These are phyloP conservation scores for Pangasius macronema DNA, from an alignment of 2,797 vertebrate genomes.

Conservation along the genomic window DNA sequence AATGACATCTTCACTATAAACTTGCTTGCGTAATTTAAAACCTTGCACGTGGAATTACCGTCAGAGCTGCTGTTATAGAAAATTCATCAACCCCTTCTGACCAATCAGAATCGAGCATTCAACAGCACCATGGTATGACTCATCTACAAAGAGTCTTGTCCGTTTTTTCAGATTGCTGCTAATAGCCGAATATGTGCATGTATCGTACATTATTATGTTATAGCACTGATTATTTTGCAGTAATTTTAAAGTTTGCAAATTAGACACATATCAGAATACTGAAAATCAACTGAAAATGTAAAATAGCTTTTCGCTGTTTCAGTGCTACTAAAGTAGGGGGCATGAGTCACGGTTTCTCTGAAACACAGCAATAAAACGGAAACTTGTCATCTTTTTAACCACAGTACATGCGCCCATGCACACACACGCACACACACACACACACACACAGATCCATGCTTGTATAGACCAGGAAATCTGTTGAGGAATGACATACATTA, in stretches of 20 bases:
- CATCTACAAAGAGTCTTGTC: background rate
- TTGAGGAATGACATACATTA: background rate
- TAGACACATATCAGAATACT: background rate
- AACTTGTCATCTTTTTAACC: slow-evolving; percentile 24
- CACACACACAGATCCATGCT: background rate
- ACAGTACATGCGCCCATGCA: background rate
- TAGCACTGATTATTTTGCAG: no score
- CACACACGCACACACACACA: background rate
- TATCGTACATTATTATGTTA: no score
- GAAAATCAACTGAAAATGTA: background rate
- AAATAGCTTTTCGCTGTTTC: background rate
- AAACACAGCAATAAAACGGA: slow-evolving; percentile 18
- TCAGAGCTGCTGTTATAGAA: background rate
- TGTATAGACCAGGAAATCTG: background rate
- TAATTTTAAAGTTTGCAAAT: background rate
- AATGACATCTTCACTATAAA: no score
- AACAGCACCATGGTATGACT: background rate
- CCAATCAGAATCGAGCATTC: background rate
- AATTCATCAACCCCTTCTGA: background rate
- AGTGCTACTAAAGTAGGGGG: background rate
- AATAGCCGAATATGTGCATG: no score
- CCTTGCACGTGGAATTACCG: background rate
- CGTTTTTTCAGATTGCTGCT: background rate
- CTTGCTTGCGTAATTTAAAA: no score
- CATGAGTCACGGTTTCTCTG: slow-evolving; percentile 36